Evolutionary conservation across 1,140 invertebrate species (phyloP).

Genomic region (Drosophila pruinosa): DNA sequence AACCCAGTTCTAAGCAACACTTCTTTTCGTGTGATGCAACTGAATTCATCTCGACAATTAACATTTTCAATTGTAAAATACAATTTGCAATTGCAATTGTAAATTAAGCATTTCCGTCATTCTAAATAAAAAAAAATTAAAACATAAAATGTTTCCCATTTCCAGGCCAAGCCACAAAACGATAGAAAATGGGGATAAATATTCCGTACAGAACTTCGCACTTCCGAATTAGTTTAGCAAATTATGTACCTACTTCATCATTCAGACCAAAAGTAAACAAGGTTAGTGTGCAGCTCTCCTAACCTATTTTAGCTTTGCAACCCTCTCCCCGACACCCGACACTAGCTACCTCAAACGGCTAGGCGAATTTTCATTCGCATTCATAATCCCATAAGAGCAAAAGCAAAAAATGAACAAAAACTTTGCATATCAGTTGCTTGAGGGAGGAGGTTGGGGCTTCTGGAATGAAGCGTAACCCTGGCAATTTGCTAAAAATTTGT

Average conservation of each 20-base stretch:
- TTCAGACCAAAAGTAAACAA: not conserved
- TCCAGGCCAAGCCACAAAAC: slow-evolving; percentile 12
- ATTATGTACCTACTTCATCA: slow-evolving; percentile 45
- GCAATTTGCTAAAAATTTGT: slow-evolving; percentile 50
- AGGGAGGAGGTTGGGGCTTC: not conserved
- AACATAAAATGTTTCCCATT: slow-evolving; percentile 27
- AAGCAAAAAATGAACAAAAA: slow-evolving; percentile 39
- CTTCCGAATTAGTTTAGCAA: slow-evolving; percentile 45
- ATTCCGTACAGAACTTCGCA: slow-evolving; percentile 8
- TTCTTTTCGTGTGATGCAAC: slow-evolving; percentile 9
- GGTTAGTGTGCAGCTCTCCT: not conserved
- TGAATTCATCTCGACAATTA: slow-evolving; percentile 26
- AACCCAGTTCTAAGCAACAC: slow-evolving; percentile 20
- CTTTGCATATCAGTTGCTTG: slow-evolving; percentile 34
- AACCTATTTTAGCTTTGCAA: not conserved
- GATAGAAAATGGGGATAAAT: not conserved
- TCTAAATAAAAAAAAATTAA: not conserved
- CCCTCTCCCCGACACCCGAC: not conserved
- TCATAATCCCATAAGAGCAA: slow-evolving; percentile 46
- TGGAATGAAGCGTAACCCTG: not conserved
- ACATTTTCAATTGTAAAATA: slow-evolving; percentile 41
- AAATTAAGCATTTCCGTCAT: slow-evolving; percentile 33
- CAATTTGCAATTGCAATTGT: slow-evolving; percentile 19
- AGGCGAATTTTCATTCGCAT: slow-evolving; percentile 48
- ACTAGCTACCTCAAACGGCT: slow-evolving; percentile 13